A percentile compares a stretch with the other conserved stretches of the same genome.
phyloP scores from a whole-genome alignment of 1,140 invertebrate species.

The Coenobita brevimanus region DNA sequence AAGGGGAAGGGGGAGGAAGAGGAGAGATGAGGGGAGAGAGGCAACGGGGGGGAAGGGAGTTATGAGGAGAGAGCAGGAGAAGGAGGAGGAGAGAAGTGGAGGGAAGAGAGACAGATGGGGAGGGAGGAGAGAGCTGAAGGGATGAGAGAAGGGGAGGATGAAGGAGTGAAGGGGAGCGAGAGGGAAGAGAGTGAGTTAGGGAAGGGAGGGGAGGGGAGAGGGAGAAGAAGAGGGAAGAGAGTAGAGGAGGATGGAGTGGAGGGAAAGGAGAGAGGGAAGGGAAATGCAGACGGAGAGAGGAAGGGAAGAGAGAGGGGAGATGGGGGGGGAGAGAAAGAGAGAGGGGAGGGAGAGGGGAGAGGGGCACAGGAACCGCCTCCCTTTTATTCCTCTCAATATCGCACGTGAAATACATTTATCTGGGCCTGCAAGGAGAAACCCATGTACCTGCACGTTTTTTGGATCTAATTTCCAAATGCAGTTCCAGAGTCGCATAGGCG shows the following conservation, averaged over 20 bases:
- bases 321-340: not conserved
- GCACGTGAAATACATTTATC: not conserved
- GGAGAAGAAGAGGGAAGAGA: not conserved
- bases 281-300: not conserved
- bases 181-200: not conserved
- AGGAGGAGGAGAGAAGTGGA: not conserved
- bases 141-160: not conserved
- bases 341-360: conserved; percentile 1
- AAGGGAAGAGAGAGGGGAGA: not conserved
- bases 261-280: not conserved
- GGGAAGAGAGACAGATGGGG: not conserved
- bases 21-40: not conserved
- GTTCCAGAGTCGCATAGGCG: no score
- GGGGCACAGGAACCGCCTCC: not conserved
- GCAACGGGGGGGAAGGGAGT: not conserved
- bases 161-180: not conserved
- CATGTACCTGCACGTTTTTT: no score
- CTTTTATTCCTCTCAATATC: not conserved
- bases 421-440: no score
- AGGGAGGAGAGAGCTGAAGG: not conserved
- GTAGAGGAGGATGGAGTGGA: no score
- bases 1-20: not conserved
- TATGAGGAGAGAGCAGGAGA: not conserved
- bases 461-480: no score
- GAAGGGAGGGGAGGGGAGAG: not conserved